These are phyloP conservation scores for Corticium candelabrum DNA, from an alignment of 37 sponge, comb jelly and placozoan genomes.

Conservation along the genomic window DNA sequence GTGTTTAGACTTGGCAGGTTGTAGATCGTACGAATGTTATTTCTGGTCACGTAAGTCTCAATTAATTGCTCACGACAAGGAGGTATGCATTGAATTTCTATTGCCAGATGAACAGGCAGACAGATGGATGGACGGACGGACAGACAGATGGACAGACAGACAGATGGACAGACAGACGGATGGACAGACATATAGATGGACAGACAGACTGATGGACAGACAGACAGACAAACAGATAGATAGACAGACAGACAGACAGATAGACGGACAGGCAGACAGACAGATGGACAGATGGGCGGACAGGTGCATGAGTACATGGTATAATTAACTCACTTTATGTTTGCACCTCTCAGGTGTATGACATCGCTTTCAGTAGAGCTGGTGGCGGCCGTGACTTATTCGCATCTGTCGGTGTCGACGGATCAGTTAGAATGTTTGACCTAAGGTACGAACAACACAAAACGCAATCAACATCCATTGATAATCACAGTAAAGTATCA, in stretches of 20 bases:
- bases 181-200: no score
- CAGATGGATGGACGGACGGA: no score
- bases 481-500: background rate
- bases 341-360: slow-evolving; percentile 31
- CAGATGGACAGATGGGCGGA: background rate
- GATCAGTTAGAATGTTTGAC: slow-evolving; percentile 93
- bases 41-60: slow-evolving; percentile 81
- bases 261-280: no score
- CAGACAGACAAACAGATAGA: no score
- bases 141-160: no score
- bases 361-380: slow-evolving; percentile 82
- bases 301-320: background rate
- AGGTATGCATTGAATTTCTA: slow-evolving; percentile 36
- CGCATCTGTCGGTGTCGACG: slow-evolving; percentile 92
- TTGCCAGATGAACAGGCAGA: no score
- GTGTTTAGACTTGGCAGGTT: slow-evolving; percentile 57
- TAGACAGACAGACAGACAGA: no score
- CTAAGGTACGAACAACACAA: slow-evolving; percentile 43
- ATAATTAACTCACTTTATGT: no score
- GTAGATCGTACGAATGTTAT: slow-evolving; percentile 42
- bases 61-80: slow-evolving; percentile 87
- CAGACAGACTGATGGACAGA: no score
- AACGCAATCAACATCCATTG: background rate
- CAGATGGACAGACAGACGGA: no score
- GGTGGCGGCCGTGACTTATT: slow-evolving; percentile 83